Conservation (phyloP, 1,140 invertebrate genomes). For the Epicauta chinensis region DNA sequence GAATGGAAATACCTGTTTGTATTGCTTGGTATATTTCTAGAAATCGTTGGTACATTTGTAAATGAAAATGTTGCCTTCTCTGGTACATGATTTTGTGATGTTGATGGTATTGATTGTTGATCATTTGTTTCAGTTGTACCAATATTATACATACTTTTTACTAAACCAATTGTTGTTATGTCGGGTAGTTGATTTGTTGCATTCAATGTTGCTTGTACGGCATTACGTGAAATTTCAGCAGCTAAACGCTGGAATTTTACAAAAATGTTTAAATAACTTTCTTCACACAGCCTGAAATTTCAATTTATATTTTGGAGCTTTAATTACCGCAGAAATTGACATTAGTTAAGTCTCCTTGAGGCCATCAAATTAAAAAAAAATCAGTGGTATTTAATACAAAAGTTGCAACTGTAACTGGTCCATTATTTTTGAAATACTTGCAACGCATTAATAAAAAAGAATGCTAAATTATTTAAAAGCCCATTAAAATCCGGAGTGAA, state of each 20-base stretch:
- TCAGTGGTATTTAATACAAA: too few relatives aligned
- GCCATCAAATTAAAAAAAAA: too few relatives aligned
- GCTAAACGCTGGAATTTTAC: conserved; percentile 52
- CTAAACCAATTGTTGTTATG: conserved; percentile 22
- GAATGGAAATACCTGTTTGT: background rate
- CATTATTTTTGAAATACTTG: too few relatives aligned
- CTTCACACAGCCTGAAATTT: too few relatives aligned
- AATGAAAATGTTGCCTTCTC: conserved; percentile 23
- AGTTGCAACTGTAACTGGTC: too few relatives aligned
- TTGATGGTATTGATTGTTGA: conserved; percentile 12
- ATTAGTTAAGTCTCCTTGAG: too few relatives aligned
- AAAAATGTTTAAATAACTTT: too few relatives aligned
- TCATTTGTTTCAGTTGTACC: conserved; percentile 17
- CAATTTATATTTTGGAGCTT: too few relatives aligned
- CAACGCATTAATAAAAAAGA: too few relatives aligned
- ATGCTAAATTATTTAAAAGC: too few relatives aligned
- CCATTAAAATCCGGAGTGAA: too few relatives aligned
- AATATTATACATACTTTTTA: conserved; percentile 32
- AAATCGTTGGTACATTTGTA: background rate
- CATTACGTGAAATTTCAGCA: conserved; percentile 65
- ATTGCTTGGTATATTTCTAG: conserved; percentile 4
- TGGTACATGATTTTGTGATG: conserved; percentile 24
- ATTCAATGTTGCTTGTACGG: conserved; percentile 48
- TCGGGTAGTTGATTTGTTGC: conserved; percentile 29
- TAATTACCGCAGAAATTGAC: too few relatives aligned